Evolutionary conservation across 2,888 invertebrate species (phyloP).

Genomic region (Synanthedon formicaeformis): DNA sequence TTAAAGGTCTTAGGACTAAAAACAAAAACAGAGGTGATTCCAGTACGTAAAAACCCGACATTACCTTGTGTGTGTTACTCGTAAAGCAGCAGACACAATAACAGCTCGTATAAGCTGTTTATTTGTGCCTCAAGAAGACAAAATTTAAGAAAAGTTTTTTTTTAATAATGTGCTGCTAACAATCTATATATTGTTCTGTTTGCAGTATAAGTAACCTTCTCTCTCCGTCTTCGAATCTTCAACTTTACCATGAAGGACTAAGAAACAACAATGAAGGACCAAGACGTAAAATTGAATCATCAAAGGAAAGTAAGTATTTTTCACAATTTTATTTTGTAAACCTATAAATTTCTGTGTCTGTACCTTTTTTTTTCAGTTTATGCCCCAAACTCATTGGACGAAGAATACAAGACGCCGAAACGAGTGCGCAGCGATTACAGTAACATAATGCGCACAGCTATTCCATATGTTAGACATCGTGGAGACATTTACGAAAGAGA

Average conservation of each 20-base stretch:
- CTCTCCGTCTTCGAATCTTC: conserved; percentile 14
- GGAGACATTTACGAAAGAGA: conserved; percentile 40
- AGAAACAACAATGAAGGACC: conserved; percentile 14
- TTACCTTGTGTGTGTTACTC: too few species aligned
- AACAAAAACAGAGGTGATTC: too few species aligned
- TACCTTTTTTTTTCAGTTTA: conserved; percentile 15
- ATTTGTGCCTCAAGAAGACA: too few species aligned
- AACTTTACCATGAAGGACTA: conserved; percentile 10
- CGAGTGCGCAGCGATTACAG: conserved; percentile 12
- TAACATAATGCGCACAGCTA: conserved; percentile 31
- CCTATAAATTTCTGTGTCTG: neutral
- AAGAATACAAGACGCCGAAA: conserved; percentile 25
- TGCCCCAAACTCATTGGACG: conserved; percentile 17
- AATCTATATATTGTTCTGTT: conserved; percentile 5
- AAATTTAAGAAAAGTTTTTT: too few species aligned
- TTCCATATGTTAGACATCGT: conserved; percentile 38
- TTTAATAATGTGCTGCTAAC: too few species aligned
- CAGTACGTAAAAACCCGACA: too few species aligned
- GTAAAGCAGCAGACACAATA: too few species aligned
- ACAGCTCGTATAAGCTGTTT: too few species aligned
- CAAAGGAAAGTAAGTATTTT: conserved; percentile 29
- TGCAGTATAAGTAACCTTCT: conserved; percentile 30
- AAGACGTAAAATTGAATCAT: conserved; percentile 21
- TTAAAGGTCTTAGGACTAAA: too few species aligned
- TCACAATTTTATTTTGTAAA: too few species aligned